phyloP scores from a whole-genome alignment of 2,113 vertebrate species.

The Pseudorasbora parva region DNA sequence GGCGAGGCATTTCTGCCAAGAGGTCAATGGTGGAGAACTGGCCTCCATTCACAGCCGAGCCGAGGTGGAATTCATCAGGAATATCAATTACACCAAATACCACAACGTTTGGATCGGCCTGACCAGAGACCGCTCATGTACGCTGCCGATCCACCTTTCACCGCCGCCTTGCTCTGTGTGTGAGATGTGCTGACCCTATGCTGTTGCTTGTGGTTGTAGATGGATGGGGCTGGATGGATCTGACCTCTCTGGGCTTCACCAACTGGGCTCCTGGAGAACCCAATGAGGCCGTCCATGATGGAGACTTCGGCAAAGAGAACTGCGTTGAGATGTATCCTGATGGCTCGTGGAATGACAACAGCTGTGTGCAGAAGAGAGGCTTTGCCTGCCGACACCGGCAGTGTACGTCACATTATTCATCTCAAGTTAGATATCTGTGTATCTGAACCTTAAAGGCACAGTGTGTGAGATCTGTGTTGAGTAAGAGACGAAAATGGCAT shows the following conservation, averaged over 20 bases:
- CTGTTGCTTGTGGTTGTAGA: constrained; percentile 53
- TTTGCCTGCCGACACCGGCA: constrained; percentile 73
- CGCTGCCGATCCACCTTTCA: constrained; percentile 28
- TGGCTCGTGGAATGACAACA: constrained; percentile 79
- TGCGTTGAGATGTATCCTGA: constrained; percentile 79
- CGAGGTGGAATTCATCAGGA: constrained; percentile 74
- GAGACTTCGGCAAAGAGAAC: constrained; percentile 64
- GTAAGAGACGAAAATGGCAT: too few relatives aligned
- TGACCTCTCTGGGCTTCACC: constrained; percentile 65
- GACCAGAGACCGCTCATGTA: constrained; percentile 72
- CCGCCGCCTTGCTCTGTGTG: too few relatives aligned
- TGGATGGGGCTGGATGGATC: constrained; percentile 78
- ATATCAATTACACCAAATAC: constrained; percentile 66
- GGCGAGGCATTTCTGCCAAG: constrained; percentile 66
- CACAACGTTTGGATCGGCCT: constrained; percentile 80
- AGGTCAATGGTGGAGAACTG: constrained; percentile 54
- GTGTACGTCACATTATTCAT: constrained; percentile 59
- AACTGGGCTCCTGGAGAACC: constrained; percentile 79
- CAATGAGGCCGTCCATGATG: constrained; percentile 64
- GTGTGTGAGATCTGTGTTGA: too few relatives aligned
- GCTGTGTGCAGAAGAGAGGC: constrained; percentile 74
- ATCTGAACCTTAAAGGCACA: background rate
- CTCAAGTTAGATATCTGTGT: too few relatives aligned
- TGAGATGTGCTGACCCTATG: background rate
- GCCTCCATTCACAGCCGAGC: constrained; percentile 75